Base-by-base conservation (phyloP, 2,888 invertebrate genomes). In the Zaprionus bogoriensis region DNA sequence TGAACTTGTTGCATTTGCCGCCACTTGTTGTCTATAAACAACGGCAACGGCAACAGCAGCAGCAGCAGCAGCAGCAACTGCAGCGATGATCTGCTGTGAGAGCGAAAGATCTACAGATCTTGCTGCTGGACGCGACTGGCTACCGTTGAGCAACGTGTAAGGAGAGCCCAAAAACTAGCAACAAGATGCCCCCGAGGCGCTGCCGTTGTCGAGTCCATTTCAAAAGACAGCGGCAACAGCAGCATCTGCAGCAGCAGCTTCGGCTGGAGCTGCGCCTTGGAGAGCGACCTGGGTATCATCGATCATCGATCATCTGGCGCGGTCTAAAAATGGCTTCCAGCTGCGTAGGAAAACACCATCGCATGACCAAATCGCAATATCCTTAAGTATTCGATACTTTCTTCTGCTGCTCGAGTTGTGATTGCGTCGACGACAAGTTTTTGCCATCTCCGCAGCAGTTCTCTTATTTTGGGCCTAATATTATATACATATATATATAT, bases 261-360 rank as follows among this genome's bases (percentile, higher is more conserved):
- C 58, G 53, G 61, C 61, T 44, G 7, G 32, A 36, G 32, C 32
- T 6, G 17, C 39, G n/a, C n/a, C n/a, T n/a, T 42, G 38, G 20
- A 41, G 36, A 67, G 62, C 81, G 75, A 84, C 70, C 79, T 69
- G 79, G 73, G 85, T 67, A 84, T 84, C 84, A 84, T 87, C 82
- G 77, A 86, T 83, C 80, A 81, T 81, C 80, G 87, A 81, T 85
- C 83, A 87, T 83, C 75, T 77, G 68, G 73, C 68, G 79, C 67
- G 72, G 72, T 67, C 87, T 85, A 74, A 83, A 87, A 85, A 87
- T 87, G 83, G 83, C 55, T 85, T 87, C 83, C 86, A 85, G 83
- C 83, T 87, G 87, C 71, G 85, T 72, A 83, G 75, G 74, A 87
- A 83, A 83, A 87, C 83, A 87, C 83, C 83, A 83, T 85, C 87